phyloP scores from a whole-genome alignment of 1,140 invertebrate genomes.

The Amphibalanus amphitrite region DNA sequence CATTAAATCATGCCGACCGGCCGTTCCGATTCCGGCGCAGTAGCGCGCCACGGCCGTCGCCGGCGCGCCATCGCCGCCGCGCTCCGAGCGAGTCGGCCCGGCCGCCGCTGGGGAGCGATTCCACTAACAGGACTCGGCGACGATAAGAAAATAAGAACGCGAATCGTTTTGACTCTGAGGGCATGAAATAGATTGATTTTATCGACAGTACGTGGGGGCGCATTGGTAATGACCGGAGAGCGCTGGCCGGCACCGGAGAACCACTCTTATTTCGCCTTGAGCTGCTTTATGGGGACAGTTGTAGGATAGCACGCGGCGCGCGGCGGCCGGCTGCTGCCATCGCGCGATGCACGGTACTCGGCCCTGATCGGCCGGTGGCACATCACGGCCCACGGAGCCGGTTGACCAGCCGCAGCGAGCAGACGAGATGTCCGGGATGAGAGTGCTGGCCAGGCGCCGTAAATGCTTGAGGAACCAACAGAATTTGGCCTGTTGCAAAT shows the following conservation, averaged over 20 bases:
- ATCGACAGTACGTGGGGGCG: neutral
- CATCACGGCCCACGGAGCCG: too few relatives aligned
- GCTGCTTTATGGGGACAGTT: neutral
- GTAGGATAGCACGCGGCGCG: neutral
- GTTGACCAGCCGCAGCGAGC: too few relatives aligned
- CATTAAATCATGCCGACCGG: neutral
- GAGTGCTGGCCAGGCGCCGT: too few relatives aligned
- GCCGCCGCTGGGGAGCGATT: neutral
- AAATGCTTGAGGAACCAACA: too few relatives aligned
- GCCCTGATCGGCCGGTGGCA: too few relatives aligned
- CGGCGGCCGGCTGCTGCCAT: too few relatives aligned
- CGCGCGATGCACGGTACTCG: too few relatives aligned
- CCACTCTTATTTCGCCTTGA: neutral
- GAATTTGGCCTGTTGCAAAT: too few relatives aligned
- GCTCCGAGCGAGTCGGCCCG: neutral
- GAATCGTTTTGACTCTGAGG: neutral
- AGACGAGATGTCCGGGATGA: too few relatives aligned
- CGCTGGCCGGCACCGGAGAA: neutral
- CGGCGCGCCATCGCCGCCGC: too few relatives aligned
- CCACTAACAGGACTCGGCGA: neutral
- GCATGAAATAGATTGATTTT: conserved; percentile 2
- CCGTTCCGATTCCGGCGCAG: too few relatives aligned
- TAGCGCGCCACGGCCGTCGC: neutral
- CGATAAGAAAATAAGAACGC: conserved; percentile 1
- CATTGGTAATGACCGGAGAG: neutral